A percentile compares a stretch with the other conserved stretches of the same genome.
Evolutionary conservation across 2,888 invertebrate genomes (phyloP).

Genomic region (Lasioglossum morio): DNA sequence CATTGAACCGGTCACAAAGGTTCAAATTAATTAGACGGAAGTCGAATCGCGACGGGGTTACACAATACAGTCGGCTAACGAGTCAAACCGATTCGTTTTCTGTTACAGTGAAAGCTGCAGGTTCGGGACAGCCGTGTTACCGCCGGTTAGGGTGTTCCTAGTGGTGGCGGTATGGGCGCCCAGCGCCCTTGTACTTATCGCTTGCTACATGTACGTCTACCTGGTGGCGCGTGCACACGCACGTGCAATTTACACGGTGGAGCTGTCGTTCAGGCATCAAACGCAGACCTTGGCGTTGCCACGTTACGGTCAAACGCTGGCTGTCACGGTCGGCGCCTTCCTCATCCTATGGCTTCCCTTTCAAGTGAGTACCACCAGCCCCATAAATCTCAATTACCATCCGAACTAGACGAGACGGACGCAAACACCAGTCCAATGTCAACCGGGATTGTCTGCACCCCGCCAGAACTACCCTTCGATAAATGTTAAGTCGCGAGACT

Average conservation of each 20-base stretch:
- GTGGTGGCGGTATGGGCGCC: slow-evolving; percentile 88
- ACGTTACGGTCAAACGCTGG: slow-evolving; percentile 88
- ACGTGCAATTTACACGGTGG: slow-evolving; percentile 87
- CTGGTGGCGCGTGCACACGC: slow-evolving; percentile 88
- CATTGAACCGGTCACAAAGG: background rate
- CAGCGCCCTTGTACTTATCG: slow-evolving; percentile 86
- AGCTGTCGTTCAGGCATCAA: slow-evolving; percentile 86
- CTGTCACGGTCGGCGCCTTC: slow-evolving; percentile 88
- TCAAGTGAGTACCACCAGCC: slow-evolving; percentile 84
- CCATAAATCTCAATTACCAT: slow-evolving; percentile 29
- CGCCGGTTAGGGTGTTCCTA: slow-evolving; percentile 86
- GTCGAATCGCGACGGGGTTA: background rate
- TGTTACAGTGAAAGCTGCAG: slow-evolving; percentile 85
- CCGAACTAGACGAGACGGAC: background rate
- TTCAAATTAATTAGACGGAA: slow-evolving; percentile 22
- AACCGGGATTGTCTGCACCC: background rate
- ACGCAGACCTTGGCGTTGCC: slow-evolving; percentile 84
- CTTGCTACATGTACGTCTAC: slow-evolving; percentile 88
- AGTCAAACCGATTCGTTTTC: slow-evolving; percentile 45
- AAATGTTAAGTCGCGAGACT: too few relatives aligned
- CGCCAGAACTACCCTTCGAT: background rate
- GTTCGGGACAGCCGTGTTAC: slow-evolving; percentile 85
- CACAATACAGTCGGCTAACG: slow-evolving; percentile 29
- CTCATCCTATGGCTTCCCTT: slow-evolving; percentile 88
- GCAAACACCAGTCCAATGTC: background rate